Base-by-base conservation (phyloP, 2,113 vertebrate species). In the Fregata magnificens region DNA sequence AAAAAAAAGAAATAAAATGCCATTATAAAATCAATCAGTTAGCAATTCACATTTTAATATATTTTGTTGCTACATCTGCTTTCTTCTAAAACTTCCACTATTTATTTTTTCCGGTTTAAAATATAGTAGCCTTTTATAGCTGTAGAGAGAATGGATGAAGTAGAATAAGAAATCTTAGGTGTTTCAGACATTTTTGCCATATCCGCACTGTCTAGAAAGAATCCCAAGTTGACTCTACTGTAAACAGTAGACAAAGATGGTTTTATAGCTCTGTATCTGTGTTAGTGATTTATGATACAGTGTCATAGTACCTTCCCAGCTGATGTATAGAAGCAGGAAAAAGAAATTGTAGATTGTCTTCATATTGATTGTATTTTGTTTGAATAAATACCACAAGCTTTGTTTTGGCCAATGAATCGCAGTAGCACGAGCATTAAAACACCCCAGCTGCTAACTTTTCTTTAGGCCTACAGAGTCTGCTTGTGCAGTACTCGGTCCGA, bases 361-460 rank as follows among this genome's bases (percentile, higher is more conserved):
- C 56, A 9, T 72, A 42, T 95, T 52, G 44, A 74, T 85, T 73
- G 42, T 55, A 78, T 90, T 94, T 95, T 89, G 56, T 72, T 73
- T 97, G 76, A 67, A 44, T 95, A 96, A 95, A 90, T 96, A 92
- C 28, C 73, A 69, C 65, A 87, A 81, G 82, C 56, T 92, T 93
- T 92, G 38, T 89, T 59, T 86, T 83, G 66, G 47, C 65, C 79
- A 53, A 82, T 53, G 65, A 78, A 83, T 76, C 63, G 79, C 45
- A 25, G 47, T 40, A 84, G 71, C 0, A 0, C 45, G 36, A 93
- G 72, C 77, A 29, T 55, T 59, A 31, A 44, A 88, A 49, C 22
- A 49, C 31, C 67, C 19, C 53, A 61, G 7, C 9, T 63, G 67
- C 53, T 80, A 47, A 61, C 53, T 88, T 73, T 36, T 36, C 73